Percentiles rank a stretch among this genome's conserved stretches.
Evolutionary conservation across 1,140 invertebrate genomes (phyloP).

Genomic region (Drosophila tani): DNA sequence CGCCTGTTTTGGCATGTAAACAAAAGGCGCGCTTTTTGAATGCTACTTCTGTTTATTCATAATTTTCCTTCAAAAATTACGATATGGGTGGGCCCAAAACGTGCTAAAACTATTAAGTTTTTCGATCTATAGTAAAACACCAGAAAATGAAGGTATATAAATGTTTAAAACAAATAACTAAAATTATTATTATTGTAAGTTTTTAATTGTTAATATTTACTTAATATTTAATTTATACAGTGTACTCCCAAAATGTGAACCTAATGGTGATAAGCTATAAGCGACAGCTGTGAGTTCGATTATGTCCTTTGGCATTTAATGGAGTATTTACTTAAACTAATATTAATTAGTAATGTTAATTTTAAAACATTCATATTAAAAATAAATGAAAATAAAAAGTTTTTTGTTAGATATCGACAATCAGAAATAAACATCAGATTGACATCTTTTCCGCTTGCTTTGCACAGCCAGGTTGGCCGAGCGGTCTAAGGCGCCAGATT

Average conservation of each 20-base stretch:
- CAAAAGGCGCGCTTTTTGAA: neutral
- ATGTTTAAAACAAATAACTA: no score
- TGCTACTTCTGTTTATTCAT: neutral
- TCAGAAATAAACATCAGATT: neutral
- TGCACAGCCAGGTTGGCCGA: constrained; percentile 22
- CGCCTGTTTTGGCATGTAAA: no score
- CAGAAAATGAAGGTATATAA: no score
- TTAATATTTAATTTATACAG: neutral
- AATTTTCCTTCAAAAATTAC: no score
- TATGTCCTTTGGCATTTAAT: neutral
- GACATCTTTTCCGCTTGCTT: neutral
- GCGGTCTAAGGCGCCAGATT: constrained; percentile 37
- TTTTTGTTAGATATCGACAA: neutral
- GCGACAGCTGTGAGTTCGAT: no score
- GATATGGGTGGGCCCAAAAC: neutral
- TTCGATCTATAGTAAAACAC: neutral
- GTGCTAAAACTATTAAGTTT: neutral
- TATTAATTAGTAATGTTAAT: neutral
- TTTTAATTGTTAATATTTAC: no score
- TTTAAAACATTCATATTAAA: neutral
- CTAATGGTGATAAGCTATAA: neutral
- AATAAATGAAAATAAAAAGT: neutral
- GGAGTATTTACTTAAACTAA: no score
- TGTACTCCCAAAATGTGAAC: neutral
- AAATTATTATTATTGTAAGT: neutral